Percentiles rank a stretch among this genome's conserved stretches.
Evolutionary conservation across 2,797 vertebrate genomes (phyloP).

Genomic region (Tragopan temminckii): DNA sequence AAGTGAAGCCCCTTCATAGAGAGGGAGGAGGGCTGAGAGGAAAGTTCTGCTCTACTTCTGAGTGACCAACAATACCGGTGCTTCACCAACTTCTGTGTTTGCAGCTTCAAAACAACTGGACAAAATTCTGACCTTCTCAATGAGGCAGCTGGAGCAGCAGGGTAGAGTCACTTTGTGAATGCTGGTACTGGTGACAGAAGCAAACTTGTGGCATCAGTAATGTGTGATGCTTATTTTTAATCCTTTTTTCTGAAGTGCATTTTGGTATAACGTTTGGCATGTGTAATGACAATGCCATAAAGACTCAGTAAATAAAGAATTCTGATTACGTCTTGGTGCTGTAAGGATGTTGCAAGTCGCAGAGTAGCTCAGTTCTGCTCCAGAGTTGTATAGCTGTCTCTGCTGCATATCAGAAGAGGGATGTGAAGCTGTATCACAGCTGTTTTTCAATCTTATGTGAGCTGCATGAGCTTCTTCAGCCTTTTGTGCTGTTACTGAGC

Average conservation of each 20-base stretch:
- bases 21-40: neutral
- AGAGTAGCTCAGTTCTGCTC: neutral
- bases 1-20: neutral
- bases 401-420: neutral
- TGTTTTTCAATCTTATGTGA: neutral
- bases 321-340: neutral
- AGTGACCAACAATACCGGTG: neutral
- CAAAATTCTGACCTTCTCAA: neutral
- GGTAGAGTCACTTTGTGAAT: neutral
- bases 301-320: neutral
- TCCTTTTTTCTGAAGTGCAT: neutral
- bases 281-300: rapidly evolving
- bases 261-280: neutral
- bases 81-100: neutral
- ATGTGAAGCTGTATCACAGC: neutral
- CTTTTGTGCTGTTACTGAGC: neutral
- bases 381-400: neutral
- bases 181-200: neutral
- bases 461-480: neutral
- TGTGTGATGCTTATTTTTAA: neutral
- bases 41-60: neutral
- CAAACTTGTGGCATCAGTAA: neutral
- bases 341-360: rapidly evolving
- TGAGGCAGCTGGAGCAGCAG: neutral
- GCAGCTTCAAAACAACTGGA: neutral